Evolutionary conservation across 2,113 vertebrate species (phyloP), one percentile per base, ranked within the genome.

Genomic region (Phylloscopus trochiloides): DNA sequence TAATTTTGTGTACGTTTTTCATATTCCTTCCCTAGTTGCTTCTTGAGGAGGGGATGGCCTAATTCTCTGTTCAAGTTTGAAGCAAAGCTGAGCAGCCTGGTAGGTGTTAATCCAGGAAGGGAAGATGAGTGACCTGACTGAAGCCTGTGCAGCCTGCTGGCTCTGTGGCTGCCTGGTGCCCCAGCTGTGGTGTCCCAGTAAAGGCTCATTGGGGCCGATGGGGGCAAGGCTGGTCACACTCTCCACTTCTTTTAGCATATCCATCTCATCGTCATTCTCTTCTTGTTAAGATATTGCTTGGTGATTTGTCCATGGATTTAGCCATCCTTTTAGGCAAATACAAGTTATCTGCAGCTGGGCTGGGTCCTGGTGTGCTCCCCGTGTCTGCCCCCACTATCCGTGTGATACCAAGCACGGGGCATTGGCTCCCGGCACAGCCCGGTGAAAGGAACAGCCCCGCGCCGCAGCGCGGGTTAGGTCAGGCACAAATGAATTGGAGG

Each of bases 141-240:
- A 73, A 90, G 61, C 12, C 19, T 28, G 16, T 59, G 4, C 59
- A 45, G 63, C 40, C 55, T 40, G n/a, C 12, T 2, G 21, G 40
- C 50, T 65, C 16, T 26, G 34, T 24, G 59, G 54, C 18, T 29
- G 26, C 18, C 42, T 19, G 16, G 25, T 58, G 24, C 34, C 40
- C 32, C 14, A 3, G 28, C 7, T 50, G 48, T 22, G 17, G 42
- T 70, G 18, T 34, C 31, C 21, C 1, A 2, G 3, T 34, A 85
- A 36, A 55, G 38, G n/a, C 50, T 72, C 66, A 3, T 7, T 0
- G 0, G 40, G 11, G 59, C 43, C 20, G 2, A 8, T 31, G 32
- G 19, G 45, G 47, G 36, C 1, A 2, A 55, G 59, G 19, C 63
- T 2, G 7, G 18, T 70, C 45, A 25, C 15, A 4, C 48, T 32